phyloP scores from a whole-genome alignment of 2,797 vertebrate species.

The Dryobates pubescens region DNA sequence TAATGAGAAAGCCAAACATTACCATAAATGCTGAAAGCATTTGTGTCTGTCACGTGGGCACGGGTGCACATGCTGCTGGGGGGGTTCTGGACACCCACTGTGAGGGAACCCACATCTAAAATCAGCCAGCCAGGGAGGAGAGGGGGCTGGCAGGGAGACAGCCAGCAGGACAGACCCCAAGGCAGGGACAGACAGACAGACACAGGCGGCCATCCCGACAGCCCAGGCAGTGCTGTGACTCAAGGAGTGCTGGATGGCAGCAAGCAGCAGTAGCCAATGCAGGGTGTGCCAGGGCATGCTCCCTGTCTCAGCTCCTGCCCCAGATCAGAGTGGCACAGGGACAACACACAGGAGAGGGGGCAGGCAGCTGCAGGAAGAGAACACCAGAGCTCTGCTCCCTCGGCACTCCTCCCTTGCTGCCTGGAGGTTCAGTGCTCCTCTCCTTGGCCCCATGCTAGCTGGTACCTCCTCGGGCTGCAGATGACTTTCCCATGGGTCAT shows the following conservation, averaged over 20 bases:
- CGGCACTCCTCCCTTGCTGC: background rate
- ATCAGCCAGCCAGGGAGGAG: background rate
- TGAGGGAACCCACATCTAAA: background rate
- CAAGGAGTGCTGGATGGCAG: background rate
- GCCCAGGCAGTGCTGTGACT: background rate
- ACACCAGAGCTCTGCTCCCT: background rate
- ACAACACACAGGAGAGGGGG: background rate
- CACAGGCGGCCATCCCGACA: background rate
- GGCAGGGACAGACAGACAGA: background rate
- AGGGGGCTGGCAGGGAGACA: rapidly evolving
- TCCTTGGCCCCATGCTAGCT: rapidly evolving
- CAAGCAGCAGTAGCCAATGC: background rate
- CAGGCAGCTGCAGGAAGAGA: background rate
- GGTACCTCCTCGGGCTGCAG: rapidly evolving
- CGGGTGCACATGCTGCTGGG: rapidly evolving
- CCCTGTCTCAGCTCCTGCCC: background rate
- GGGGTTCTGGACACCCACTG: background rate
- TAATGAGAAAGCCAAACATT: conserved; percentile 72
- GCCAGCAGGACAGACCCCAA: background rate
- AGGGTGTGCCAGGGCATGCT: background rate
- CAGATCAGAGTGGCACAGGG: background rate
- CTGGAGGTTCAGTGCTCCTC: rapidly evolving
- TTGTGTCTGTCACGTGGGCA: background rate
- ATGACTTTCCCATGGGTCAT: background rate
- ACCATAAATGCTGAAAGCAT: conserved; percentile 80